Evolutionary conservation across 2,797 vertebrate genomes (phyloP).

Genomic region (Acrossocheilus wenchowensis): DNA sequence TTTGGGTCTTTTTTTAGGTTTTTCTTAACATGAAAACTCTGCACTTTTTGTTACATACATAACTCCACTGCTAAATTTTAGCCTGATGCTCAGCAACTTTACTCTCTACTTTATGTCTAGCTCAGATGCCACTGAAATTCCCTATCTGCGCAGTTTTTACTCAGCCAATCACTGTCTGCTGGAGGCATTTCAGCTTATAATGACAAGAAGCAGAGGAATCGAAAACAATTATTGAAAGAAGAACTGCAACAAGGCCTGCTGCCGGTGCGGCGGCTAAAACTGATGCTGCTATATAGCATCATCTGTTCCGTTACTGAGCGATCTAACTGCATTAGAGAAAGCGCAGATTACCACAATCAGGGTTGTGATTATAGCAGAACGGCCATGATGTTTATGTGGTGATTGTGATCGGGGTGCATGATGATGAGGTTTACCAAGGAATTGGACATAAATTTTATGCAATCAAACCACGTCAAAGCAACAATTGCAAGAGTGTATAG

Average conservation of each 20-base stretch:
- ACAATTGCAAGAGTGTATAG: neutral
- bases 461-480: constrained; percentile 11
- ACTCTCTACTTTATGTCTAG: constrained; percentile 4
- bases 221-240: constrained; percentile 49
- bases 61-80: constrained; percentile 35
- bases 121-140: constrained; percentile 16
- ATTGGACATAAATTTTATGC: constrained; percentile 4
- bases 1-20: neutral
- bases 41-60: constrained; percentile 27
- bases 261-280: neutral
- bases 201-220: constrained; percentile 44
- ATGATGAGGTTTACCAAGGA: constrained; percentile 26
- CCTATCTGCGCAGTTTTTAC: constrained; percentile 34
- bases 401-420: constrained; percentile 18
- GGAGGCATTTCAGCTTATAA: constrained; percentile 36
- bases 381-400: constrained; percentile 27
- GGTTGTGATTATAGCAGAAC: constrained; percentile 28
- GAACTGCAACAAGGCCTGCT: constrained; percentile 17
- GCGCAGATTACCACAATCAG: constrained; percentile 17
- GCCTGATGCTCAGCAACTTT: constrained; percentile 37
- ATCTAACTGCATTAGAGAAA: constrained; percentile 37
- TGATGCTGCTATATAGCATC: neutral
- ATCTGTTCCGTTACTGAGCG: neutral
- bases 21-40: constrained; percentile 19
- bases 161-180: constrained; percentile 43